Percentiles rank a stretch among this genome's conserved stretches.
phyloP scores from a whole-genome alignment of 1,140 invertebrate species.

The Pararge aegeria region DNA sequence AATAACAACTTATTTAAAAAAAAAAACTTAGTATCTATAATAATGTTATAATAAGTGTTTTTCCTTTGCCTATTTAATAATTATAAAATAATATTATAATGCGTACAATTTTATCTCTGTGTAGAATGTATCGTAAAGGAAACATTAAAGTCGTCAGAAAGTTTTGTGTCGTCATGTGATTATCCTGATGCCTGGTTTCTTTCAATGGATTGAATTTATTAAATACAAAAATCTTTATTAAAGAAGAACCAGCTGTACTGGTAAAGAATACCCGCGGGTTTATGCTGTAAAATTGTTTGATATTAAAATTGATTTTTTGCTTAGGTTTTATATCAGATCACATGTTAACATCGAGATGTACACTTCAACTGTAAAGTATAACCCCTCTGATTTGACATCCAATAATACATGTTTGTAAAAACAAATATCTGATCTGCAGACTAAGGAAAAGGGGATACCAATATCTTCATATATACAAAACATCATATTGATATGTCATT shows the following conservation, averaged over 20 bases:
- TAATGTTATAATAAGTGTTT: slow-evolving; percentile 72
- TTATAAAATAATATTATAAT: slow-evolving; percentile 51
- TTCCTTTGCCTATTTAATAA: slow-evolving; percentile 76
- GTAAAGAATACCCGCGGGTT: not conserved
- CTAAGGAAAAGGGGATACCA: not conserved
- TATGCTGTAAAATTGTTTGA: too few relatives aligned
- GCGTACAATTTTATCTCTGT: slow-evolving; percentile 72
- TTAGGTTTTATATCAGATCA: too few relatives aligned
- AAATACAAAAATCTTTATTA: not conserved
- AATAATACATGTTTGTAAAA: not conserved
- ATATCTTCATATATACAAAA: too few relatives aligned
- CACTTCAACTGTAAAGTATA: too few relatives aligned
- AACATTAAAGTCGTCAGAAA: slow-evolving; percentile 60
- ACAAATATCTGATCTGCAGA: not conserved
- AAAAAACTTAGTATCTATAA: slow-evolving; percentile 59
- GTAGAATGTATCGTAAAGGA: slow-evolving; percentile 49
- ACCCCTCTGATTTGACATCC: too few relatives aligned
- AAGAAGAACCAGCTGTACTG: not conserved
- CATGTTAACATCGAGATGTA: too few relatives aligned
- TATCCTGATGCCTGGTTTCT: slow-evolving; percentile 46
- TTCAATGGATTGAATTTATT: not conserved
- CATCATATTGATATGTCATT: too few relatives aligned
- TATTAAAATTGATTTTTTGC: too few relatives aligned
- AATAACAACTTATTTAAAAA: slow-evolving; percentile 63
- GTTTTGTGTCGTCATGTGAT: slow-evolving; percentile 62